Percentiles rank a stretch among this genome's conserved stretches.
phyloP scores from a whole-genome alignment of 2,888 invertebrate genomes.

The Archaeoteleia sp. region DNA sequence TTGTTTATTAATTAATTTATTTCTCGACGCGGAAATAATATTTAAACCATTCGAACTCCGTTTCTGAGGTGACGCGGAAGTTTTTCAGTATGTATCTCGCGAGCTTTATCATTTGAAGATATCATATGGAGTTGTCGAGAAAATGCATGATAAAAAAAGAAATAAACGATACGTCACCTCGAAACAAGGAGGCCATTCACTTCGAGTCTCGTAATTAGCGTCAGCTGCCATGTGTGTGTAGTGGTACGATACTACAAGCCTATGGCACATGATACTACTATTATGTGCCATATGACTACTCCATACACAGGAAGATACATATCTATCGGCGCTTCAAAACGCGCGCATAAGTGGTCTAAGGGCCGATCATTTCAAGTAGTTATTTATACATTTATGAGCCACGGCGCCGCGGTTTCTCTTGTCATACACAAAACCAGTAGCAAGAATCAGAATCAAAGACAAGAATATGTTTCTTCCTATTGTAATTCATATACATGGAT shows the following conservation, averaged over 20 bases:
- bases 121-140: slow-evolving; percentile 31
- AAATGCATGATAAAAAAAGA: slow-evolving; percentile 43
- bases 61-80: too few relatives aligned
- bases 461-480: not conserved
- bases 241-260: slow-evolving; percentile 27
- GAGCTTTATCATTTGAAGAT: slow-evolving; percentile 11
- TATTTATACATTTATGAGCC: slow-evolving; percentile 33
- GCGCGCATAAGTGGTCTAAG: slow-evolving; percentile 17
- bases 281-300: slow-evolving; percentile 33
- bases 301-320: slow-evolving; percentile 20
- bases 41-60: too few relatives aligned
- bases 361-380: slow-evolving; percentile 35
- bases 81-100: too few relatives aligned
- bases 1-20: too few relatives aligned
- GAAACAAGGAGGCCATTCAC: slow-evolving; percentile 72
- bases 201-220: slow-evolving; percentile 69
- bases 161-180: slow-evolving; percentile 66
- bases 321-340: slow-evolving; percentile 39
- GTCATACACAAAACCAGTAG: slow-evolving; percentile 16
- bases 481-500: not conserved
- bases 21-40: too few relatives aligned
- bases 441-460: slow-evolving; percentile 23
- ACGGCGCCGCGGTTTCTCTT: slow-evolving; percentile 33
- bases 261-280: too few relatives aligned
- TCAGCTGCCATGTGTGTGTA: slow-evolving; percentile 63